These are phyloP conservation scores for Athrips mouffetella DNA, from an alignment of 2,888 invertebrate species.

Conservation along the genomic window DNA sequence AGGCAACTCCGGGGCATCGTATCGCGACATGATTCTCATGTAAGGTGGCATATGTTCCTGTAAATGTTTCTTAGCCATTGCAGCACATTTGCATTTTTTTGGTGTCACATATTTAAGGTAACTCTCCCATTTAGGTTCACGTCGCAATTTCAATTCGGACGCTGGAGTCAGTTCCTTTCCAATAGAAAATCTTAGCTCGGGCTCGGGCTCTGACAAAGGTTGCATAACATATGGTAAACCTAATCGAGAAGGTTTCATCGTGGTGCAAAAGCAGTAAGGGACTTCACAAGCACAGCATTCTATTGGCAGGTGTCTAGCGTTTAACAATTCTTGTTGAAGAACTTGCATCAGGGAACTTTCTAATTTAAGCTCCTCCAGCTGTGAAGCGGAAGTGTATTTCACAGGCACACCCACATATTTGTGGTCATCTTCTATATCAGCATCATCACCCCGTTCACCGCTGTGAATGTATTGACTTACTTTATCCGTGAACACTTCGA, in stretches of 20 bases:
- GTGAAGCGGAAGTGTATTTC: slow-evolving; percentile 40
- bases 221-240: neutral
- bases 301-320: slow-evolving; percentile 37
- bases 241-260: slow-evolving; percentile 27
- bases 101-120: slow-evolving; percentile 48
- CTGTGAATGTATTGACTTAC: slow-evolving; percentile 48
- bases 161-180: neutral
- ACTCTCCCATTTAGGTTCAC: slow-evolving; percentile 59
- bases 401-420: slow-evolving; percentile 51
- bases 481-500: slow-evolving; percentile 50
- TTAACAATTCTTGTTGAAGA: slow-evolving; percentile 52
- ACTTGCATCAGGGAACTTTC: slow-evolving; percentile 62
- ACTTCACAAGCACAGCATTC: slow-evolving; percentile 46
- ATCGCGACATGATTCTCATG: slow-evolving; percentile 54
- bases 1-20: slow-evolving; percentile 42
- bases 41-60: slow-evolving; percentile 57
- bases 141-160: slow-evolving; percentile 41
- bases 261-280: slow-evolving; percentile 49
- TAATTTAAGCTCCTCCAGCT: slow-evolving; percentile 44
- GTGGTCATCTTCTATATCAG: slow-evolving; percentile 45
- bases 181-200: neutral
- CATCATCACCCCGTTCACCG: slow-evolving; percentile 41
- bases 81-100: slow-evolving; percentile 46
- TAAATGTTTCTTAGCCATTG: slow-evolving; percentile 53
- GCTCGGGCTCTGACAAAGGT: neutral